Evolutionary conservation across 1,140 invertebrate genomes (phyloP).

Genomic region (Danaus melanippus): DNA sequence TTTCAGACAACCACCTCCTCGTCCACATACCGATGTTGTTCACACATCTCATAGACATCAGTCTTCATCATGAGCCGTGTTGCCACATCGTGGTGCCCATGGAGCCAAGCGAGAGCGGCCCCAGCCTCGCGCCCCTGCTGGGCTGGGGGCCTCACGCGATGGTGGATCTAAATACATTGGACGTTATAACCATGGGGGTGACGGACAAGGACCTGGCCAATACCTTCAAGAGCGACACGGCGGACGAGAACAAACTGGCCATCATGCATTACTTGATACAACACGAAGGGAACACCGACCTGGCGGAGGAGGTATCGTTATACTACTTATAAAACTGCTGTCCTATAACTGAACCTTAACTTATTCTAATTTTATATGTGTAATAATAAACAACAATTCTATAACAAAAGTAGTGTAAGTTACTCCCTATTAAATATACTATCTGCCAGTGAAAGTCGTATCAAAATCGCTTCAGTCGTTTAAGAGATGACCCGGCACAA

Average conservation of each 20-base stretch:
- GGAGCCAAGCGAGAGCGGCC: constrained; percentile 73
- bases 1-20: constrained; percentile 80
- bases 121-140: constrained; percentile 76
- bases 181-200: constrained; percentile 78
- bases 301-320: constrained; percentile 75
- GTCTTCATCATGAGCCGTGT: constrained; percentile 83
- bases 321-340: neutral
- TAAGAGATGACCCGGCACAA: too few species aligned
- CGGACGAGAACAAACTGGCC: constrained; percentile 79
- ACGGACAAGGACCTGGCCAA: constrained; percentile 76
- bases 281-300: constrained; percentile 80
- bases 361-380: too few species aligned
- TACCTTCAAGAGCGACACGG: constrained; percentile 77
- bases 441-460: too few species aligned
- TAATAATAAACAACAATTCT: too few species aligned
- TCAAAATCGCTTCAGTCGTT: too few species aligned
- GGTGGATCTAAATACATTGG: constrained; percentile 79
- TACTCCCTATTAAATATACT: too few species aligned
- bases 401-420: too few species aligned
- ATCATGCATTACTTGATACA: constrained; percentile 86
- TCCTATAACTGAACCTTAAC: too few species aligned
- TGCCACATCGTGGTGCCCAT: constrained; percentile 82
- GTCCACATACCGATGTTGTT: constrained; percentile 85
- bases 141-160: constrained; percentile 73
- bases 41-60: constrained; percentile 85